A percentile compares a stretch with the other conserved stretches of the same genome.
Conservation (phyloP, 2,888 invertebrate species). For the Andrena chrysosceles region DNA sequence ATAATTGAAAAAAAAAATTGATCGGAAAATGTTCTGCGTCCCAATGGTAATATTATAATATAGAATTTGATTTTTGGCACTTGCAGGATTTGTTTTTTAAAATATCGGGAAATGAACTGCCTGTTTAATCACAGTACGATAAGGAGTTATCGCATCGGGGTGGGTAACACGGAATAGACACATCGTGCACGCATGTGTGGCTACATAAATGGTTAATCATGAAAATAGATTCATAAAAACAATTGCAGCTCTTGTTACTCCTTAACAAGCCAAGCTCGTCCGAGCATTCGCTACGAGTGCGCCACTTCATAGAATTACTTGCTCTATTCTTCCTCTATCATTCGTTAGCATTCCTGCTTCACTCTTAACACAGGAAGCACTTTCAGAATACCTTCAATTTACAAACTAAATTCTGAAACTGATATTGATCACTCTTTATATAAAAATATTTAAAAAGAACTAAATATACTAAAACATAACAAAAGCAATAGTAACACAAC, state of each 20-base stretch:
- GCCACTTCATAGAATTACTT: constrained; percentile 22
- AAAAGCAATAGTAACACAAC: not conserved
- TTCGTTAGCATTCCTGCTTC: not conserved
- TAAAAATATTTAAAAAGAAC: not conserved
- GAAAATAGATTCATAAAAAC: constrained; percentile 17
- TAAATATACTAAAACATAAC: not conserved
- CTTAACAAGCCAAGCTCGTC: constrained; percentile 2
- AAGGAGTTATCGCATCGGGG: not conserved
- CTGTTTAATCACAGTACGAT: not conserved
- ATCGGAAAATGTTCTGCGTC: too few relatives aligned
- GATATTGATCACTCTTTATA: not conserved
- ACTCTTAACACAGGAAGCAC: not conserved
- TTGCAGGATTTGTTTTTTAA: too few relatives aligned
- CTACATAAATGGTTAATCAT: not conserved
- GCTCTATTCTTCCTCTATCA: not conserved
- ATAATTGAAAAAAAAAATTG: too few relatives aligned
- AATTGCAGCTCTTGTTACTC: constrained; percentile 6
- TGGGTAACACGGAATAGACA: not conserved
- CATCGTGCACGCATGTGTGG: not conserved
- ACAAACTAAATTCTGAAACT: not conserved
- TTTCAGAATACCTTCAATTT: not conserved
- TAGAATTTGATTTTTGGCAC: too few relatives aligned
- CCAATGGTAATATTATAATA: too few relatives aligned
- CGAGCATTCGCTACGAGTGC: constrained; percentile 1
- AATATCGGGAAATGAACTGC: not conserved